These are phyloP conservation scores for Eurytoma adleriae DNA, from an alignment of 2,888 invertebrate genomes.

Conservation along the genomic window DNA sequence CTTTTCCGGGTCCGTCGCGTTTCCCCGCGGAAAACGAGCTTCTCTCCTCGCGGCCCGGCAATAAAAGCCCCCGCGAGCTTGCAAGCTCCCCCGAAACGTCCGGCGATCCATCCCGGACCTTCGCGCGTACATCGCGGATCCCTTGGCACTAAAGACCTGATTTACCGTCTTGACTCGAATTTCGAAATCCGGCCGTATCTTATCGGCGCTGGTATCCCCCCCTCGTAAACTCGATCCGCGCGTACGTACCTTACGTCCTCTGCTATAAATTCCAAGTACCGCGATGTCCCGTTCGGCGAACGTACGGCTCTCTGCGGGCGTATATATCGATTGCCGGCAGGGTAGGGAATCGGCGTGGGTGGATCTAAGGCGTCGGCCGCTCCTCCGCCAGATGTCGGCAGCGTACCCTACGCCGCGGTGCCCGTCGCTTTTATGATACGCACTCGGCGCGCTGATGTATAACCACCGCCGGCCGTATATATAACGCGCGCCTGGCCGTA, in stretches of 20 bases:
- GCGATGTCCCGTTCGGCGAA: neutral
- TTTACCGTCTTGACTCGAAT: neutral
- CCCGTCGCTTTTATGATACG: too few species aligned
- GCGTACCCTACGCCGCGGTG: too few species aligned
- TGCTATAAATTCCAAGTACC: neutral
- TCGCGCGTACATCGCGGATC: neutral
- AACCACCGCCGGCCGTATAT: too few species aligned
- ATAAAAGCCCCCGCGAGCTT: neutral
- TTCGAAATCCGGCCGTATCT: neutral
- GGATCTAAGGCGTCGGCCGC: neutral
- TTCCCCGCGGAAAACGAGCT: neutral
- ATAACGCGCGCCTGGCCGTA: too few species aligned
- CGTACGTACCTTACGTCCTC: too few species aligned
- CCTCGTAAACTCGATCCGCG: neutral
- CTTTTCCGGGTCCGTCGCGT: neutral
- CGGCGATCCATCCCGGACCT: neutral
- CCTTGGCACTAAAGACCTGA: neutral
- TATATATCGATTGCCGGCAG: conserved; percentile 30
- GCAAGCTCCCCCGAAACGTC: neutral
- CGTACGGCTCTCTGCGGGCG: neutral
- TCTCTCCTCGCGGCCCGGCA: neutral
- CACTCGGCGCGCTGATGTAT: too few species aligned
- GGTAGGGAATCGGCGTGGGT: conserved; percentile 12
- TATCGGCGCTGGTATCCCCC: neutral
- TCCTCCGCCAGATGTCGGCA: too few species aligned